Percentiles rank a stretch among this genome's conserved stretches.
These are phyloP conservation scores for Eueremaeus valkanovi DNA, from an alignment of 2,888 invertebrate species.

Conservation along the genomic window DNA sequence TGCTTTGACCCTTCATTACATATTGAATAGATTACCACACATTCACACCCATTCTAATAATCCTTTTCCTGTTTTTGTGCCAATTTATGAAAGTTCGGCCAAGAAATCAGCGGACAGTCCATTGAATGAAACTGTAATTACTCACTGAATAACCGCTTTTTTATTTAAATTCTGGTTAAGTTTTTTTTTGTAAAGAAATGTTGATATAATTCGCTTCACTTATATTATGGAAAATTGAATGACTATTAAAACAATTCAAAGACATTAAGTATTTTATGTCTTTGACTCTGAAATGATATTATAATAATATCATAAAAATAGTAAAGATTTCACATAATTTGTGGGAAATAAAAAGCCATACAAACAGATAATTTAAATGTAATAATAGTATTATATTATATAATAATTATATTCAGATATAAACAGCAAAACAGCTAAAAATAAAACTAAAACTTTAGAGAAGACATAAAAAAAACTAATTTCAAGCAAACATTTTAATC, in stretches of 20 bases:
- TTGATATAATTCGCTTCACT: not conserved
- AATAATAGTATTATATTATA: not conserved
- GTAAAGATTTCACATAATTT: not conserved
- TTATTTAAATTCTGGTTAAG: not conserved
- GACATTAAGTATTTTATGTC: conserved; percentile 1
- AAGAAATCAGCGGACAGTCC: not conserved
- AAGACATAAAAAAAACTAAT: too few species aligned
- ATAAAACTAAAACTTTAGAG: too few species aligned
- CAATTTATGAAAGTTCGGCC: not conserved
- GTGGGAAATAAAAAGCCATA: not conserved
- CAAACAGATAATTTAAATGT: conserved; percentile 1
- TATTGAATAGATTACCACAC: not conserved
- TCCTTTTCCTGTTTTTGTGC: conserved; percentile 1
- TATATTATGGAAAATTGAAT: too few species aligned
- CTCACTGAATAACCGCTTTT: not conserved
- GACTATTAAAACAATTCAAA: too few species aligned
- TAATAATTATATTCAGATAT: too few species aligned
- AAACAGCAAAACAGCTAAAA: too few species aligned
- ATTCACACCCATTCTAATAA: too few species aligned
- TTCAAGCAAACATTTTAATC: too few species aligned
- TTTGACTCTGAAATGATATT: not conserved
- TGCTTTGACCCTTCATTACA: not conserved
- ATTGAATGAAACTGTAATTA: conserved; percentile 8
- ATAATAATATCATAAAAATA: not conserved
- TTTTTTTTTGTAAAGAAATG: too few species aligned